These are phyloP conservation scores for Aphaenogaster floridana DNA, from an alignment of 1,140 invertebrate species.

Conservation along the genomic window DNA sequence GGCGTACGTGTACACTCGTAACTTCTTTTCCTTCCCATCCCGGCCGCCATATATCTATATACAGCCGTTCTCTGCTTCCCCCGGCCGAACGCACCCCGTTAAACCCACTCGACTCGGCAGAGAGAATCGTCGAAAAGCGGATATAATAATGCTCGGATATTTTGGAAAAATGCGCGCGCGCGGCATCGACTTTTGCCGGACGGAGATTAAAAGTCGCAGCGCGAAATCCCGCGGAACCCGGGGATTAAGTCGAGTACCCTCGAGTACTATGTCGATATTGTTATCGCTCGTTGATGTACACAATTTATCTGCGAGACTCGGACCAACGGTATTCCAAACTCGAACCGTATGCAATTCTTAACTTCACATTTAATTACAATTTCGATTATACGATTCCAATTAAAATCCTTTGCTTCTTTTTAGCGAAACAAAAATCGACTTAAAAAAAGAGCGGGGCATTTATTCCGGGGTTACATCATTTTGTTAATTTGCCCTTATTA, in stretches of 20 bases:
- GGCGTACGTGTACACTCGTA: slow-evolving; percentile 66
- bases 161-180: slow-evolving; percentile 57
- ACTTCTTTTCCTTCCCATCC: slow-evolving; percentile 72
- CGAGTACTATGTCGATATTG: slow-evolving; percentile 50
- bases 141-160: slow-evolving; percentile 78
- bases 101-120: slow-evolving; percentile 75
- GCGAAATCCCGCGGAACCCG: slow-evolving; percentile 53
- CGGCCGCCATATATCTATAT: slow-evolving; percentile 48
- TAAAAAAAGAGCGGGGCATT: neutral
- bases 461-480: neutral
- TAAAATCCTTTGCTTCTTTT: neutral
- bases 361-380: neutral
- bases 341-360: neutral
- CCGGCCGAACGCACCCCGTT: slow-evolving; percentile 67
- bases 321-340: slow-evolving; percentile 1
- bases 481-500: neutral
- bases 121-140: slow-evolving; percentile 73
- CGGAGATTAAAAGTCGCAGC: slow-evolving; percentile 59
- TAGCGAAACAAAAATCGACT: neutral
- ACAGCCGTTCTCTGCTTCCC: slow-evolving; percentile 56
- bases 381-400: neutral
- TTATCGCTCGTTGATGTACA: slow-evolving; percentile 50
- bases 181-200: slow-evolving; percentile 52
- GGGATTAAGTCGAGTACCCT: slow-evolving; percentile 58
- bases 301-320: slow-evolving; percentile 38